Base-by-base conservation (phyloP, 1,140 invertebrate genomes). In the Caenorhabditis latens region DNA sequence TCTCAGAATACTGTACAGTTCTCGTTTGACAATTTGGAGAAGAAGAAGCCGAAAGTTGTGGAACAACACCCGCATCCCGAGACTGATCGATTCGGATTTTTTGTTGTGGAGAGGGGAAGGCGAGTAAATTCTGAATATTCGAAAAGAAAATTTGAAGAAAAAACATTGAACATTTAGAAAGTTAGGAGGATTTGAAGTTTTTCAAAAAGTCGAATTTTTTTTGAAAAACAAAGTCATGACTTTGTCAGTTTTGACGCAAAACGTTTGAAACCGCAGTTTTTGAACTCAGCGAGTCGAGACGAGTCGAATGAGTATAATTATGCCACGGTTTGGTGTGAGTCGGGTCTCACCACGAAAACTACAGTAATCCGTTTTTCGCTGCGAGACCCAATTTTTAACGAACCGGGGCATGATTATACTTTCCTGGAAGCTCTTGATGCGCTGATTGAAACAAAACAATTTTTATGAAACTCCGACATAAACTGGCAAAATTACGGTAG, bases 31-130 rank as follows among this genome's bases (percentile, higher is more conserved):
- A 50, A 79, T 50, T 13, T 48, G n/a, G n/a, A 13, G 19, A 42
- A 14, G 14, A 50, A 79, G 14, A 32, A 19, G 6, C 8, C 21
- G 21, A 9, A 63, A 63, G 9, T 53, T 5, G 13, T 16, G 16
- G 50, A 14, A 16, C 13, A 53, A 16, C 11, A 16, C 50, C 8
- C 21, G 8, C 71, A 79, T 50, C 71, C 71, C 4, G 46, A 79
- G 24, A 79, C 71, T 32, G 71, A 79, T 50, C 32, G 71, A 79
- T 79, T 79, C 71, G 71, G 71, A 7, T 79, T 79, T 79, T 79
- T 79, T 32, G 14, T 42, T 0, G n/a, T 32, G 8, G 46, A 79
- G 13, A 16, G 24, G 2, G 11, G 14, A 8, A 46, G 67, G 67
- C 46, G 16, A 71, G 42, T 11, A 4, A 1, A 65, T 42, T 40